Evolutionary conservation across 2,888 invertebrate species (phyloP), one percentile per base, ranked within the genome.

Genomic region (Hecatera dysodea): DNA sequence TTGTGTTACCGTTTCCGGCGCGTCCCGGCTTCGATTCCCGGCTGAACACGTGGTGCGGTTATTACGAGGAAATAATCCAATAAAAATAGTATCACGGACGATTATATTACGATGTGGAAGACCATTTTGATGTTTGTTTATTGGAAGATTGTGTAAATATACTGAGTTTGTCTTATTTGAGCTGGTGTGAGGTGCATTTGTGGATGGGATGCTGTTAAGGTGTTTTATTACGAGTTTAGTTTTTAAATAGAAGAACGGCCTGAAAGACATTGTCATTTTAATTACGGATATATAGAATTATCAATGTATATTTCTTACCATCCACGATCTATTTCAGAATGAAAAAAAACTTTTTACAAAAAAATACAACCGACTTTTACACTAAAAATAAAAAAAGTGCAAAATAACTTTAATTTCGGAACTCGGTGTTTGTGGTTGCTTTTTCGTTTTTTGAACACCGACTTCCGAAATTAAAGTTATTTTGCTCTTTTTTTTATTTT

Each of bases 1-100:
- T 96, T 95, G 95, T 93, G 90, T 95, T 93, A 95, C 87, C 89
- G 89, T 93, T 95, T 96, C 95, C 95, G 95, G 95, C 89, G 89
- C 87, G 92, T 93, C 92, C 90, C 90, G 90, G 90, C 91, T 93
- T 93, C 91, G 91, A 89, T 83, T 83, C 91, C 91, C 89, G 76
- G 70, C 81, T 77, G 80, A 88, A 89, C 94, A 94, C 94, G 94
- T 94, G 95, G 90, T 89, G 91, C 79, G 88, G 92, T 92, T 93
- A 93, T 93, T 94, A 94, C 93, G 85, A 88, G 89, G 93, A 94
- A 94, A 94, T 94, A 91, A 93, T 92, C 89, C 89, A 92, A 93
- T 94, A 93, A 94, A 94, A 95, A 94, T 94, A 95, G 93, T 93
- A 91, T 90, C 83, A 83, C 84, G 84, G 80, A 85, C 91, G 90